Percentiles rank a stretch among this genome's conserved stretches.
phyloP scores from a whole-genome alignment of 2,113 vertebrate species.

The Phasianus colchicus region DNA sequence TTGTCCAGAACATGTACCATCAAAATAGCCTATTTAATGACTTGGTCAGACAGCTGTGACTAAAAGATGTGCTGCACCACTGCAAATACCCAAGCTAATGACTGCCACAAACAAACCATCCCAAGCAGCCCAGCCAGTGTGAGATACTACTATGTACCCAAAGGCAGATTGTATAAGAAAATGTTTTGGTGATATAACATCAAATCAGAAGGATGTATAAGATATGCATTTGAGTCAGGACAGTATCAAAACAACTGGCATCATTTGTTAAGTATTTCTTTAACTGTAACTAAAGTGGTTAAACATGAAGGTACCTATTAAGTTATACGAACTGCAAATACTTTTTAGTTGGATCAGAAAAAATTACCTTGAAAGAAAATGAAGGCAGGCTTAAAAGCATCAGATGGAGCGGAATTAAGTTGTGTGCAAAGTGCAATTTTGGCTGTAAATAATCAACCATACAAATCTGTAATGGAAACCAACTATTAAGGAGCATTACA shows the following conservation, averaged over 20 bases:
- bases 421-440: neutral
- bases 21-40: neutral
- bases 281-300: neutral
- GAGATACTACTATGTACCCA: neutral
- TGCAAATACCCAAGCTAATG: neutral
- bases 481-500: constrained; percentile 6
- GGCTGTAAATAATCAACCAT: constrained; percentile 12
- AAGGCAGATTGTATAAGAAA: neutral
- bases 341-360: neutral
- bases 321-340: neutral
- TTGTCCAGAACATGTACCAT: neutral
- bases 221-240: neutral
- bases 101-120: neutral
- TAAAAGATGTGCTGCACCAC: neutral
- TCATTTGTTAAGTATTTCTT: neutral
- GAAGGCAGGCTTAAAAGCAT: neutral
- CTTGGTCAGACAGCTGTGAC: neutral
- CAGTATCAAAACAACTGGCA: neutral
- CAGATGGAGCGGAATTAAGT: neutral
- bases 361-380: neutral
- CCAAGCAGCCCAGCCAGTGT: neutral
- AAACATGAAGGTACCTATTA: neutral
- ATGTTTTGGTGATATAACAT: neutral
- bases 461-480: constrained; percentile 13
- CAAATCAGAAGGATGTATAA: neutral